These are phyloP conservation scores for Palythoa grandiflora DNA, from an alignment of 92 coral and sea anemone species.

Conservation along the genomic window DNA sequence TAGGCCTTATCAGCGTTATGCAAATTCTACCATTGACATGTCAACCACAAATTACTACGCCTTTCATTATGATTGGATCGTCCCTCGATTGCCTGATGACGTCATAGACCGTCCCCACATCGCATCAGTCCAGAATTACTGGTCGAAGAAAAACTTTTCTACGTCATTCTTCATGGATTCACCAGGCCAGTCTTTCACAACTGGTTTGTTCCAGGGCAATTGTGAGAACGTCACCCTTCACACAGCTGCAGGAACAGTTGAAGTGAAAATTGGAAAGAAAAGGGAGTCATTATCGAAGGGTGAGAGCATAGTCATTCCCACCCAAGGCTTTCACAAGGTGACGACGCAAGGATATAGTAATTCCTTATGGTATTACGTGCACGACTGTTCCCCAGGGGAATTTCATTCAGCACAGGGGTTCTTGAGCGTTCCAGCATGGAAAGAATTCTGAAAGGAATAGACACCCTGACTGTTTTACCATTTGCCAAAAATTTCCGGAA, in stretches of 20 bases:
- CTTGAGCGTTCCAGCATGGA: slow-evolving; percentile 51
- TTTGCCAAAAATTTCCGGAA: neutral
- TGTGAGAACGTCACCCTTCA: slow-evolving; percentile 48
- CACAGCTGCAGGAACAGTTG: slow-evolving; percentile 23
- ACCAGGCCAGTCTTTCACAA: slow-evolving; percentile 44
- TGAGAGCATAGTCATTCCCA: slow-evolving; percentile 53
- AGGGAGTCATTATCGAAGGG: slow-evolving; percentile 40
- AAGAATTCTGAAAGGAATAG: neutral
- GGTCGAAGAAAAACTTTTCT: slow-evolving; percentile 37
- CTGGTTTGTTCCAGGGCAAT: slow-evolving; percentile 26
- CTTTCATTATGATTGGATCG: slow-evolving; percentile 64
- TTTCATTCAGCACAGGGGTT: slow-evolving; percentile 61
- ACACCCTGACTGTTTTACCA: neutral
- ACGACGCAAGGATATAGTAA: slow-evolving; percentile 42
- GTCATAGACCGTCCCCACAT: slow-evolving; percentile 51
- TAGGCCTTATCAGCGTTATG: slow-evolving; percentile 69
- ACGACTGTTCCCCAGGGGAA: slow-evolving; percentile 53
- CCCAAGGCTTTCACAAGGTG: slow-evolving; percentile 56
- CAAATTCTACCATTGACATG: slow-evolving; percentile 49
- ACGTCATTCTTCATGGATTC: slow-evolving; percentile 62
- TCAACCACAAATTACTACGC: slow-evolving; percentile 59
- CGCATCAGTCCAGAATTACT: neutral
- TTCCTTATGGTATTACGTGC: slow-evolving; percentile 69
- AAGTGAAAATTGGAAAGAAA: slow-evolving; percentile 16
- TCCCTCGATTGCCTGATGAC: slow-evolving; percentile 70